phyloP scores from a whole-genome alignment of 2,797 vertebrate species.

The Eidolon dupreanum region DNA sequence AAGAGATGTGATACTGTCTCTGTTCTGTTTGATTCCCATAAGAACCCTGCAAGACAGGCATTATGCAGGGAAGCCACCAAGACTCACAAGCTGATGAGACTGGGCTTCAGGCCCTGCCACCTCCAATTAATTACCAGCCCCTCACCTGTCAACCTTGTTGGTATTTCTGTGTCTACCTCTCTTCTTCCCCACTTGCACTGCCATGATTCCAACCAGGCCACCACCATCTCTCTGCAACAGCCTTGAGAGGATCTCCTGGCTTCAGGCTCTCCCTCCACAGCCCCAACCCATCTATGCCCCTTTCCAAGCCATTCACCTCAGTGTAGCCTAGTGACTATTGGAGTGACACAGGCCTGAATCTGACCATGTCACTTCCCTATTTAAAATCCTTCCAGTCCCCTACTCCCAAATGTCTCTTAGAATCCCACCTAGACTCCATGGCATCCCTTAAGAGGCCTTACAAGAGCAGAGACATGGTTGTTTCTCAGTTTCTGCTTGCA shows the following conservation, averaged over 20 bases:
- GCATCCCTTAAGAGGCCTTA: not conserved
- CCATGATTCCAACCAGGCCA: not conserved
- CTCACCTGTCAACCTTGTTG: not conserved
- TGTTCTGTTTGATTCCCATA: not conserved
- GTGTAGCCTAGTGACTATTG: not conserved
- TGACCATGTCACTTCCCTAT: not conserved
- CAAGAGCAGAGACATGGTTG: rapidly evolving
- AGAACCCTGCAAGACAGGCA: not conserved
- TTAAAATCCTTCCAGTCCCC: not conserved
- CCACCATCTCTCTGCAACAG: not conserved
- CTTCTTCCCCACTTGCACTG: not conserved
- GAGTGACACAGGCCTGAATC: not conserved
- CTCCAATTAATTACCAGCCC: not conserved
- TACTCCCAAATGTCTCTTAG: not conserved
- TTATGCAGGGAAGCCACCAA: no score
- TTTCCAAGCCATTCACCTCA: not conserved
- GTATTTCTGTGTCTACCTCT: not conserved
- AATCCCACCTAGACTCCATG: not conserved
- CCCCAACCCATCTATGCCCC: no score
- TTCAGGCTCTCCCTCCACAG: not conserved
- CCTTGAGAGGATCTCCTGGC: not conserved
- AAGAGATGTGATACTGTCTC: not conserved
- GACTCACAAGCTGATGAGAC: not conserved
- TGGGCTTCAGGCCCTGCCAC: not conserved
- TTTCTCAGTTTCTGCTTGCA: not conserved